Evolutionary conservation across 2,888 invertebrate species (phyloP).

Genomic region (Oithona nana): DNA sequence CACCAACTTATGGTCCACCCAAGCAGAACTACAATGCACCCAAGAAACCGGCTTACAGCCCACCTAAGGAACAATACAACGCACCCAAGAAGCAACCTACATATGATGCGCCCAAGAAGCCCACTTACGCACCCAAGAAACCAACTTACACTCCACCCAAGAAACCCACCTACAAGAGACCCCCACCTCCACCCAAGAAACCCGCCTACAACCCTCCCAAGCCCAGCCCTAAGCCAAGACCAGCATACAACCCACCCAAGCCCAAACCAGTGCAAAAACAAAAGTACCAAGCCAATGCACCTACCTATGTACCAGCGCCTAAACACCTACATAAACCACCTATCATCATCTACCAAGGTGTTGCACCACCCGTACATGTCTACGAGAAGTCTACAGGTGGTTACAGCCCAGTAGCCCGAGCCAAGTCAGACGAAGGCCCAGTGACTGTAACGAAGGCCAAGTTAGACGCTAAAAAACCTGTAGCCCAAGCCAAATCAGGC

Average conservation of each 20-base stretch:
- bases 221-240: too few species aligned
- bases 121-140: background rate
- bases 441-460: too few species aligned
- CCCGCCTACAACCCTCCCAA: background rate
- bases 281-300: background rate
- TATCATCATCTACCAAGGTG: conserved; percentile 28
- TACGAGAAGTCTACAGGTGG: conserved; percentile 23
- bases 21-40: background rate
- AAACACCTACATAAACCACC: conserved; percentile 26
- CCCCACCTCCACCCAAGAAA: background rate
- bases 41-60: background rate
- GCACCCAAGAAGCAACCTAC: background rate
- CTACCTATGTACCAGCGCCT: conserved; percentile 24
- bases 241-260: background rate
- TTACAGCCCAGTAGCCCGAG: background rate
- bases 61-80: background rate
- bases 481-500: background rate
- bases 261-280: background rate
- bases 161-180: background rate
- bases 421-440: background rate
- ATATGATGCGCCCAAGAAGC: background rate
- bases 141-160: background rate
- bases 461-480: background rate
- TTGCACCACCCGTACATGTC: conserved; percentile 27
- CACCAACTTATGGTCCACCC: background rate